These are phyloP conservation scores for Mionectes macconnelli DNA, from an alignment of 2,113 vertebrate species.

Conservation along the genomic window DNA sequence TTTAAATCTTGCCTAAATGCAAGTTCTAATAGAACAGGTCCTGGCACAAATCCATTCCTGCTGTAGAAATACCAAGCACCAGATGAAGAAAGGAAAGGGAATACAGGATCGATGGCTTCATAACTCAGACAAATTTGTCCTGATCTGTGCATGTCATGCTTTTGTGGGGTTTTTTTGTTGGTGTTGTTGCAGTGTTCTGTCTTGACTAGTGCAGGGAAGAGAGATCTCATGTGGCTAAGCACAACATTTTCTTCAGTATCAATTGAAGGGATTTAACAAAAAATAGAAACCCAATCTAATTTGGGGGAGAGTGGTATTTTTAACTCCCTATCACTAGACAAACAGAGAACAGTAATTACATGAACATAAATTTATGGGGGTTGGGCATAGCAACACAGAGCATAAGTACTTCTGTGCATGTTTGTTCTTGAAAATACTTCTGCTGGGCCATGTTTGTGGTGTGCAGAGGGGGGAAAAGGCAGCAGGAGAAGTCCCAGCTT, in stretches of 20 bases:
- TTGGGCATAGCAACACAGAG: background rate
- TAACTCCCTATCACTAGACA: background rate
- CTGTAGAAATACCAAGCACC: background rate
- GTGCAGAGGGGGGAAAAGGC: background rate
- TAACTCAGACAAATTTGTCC: background rate
- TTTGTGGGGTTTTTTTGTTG: background rate
- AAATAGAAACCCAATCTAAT: slow-evolving; percentile 2
- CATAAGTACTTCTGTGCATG: background rate
- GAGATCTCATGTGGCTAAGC: background rate
- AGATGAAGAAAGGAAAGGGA: background rate
- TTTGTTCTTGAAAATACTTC: background rate
- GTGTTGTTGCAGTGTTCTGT: background rate
- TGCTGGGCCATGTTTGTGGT: background rate
- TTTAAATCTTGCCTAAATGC: background rate
- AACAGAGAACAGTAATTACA: slow-evolving; percentile 10
- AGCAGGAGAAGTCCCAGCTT: background rate
- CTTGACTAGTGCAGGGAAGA: background rate
- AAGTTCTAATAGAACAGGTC: background rate
- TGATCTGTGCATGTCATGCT: background rate
- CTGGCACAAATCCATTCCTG: background rate
- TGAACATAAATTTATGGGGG: background rate
- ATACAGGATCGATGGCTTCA: background rate
- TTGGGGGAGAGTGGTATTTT: background rate
- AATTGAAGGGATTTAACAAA: background rate
- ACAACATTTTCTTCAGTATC: background rate